Evolutionary conservation across 2,888 invertebrate species (phyloP).

Genomic region (Tetragnatha montana): DNA sequence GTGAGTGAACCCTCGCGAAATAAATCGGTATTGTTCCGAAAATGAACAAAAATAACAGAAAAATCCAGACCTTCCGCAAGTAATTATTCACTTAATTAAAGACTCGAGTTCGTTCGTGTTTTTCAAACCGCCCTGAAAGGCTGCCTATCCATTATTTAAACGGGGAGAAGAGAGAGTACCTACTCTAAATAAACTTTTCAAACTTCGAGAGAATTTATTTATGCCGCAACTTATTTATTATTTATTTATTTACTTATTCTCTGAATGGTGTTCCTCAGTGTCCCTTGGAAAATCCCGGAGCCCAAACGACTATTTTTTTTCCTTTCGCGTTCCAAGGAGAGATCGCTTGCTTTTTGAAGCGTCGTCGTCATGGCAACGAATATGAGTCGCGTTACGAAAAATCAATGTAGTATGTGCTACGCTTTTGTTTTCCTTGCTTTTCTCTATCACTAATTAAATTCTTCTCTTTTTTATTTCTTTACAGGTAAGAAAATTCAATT

Average conservation of each 20-base stretch:
- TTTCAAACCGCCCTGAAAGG: constrained; percentile 15
- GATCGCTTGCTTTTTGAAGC: constrained; percentile 17
- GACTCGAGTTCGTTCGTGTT: constrained; percentile 3
- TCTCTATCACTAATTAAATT: constrained; percentile 68
- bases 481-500: constrained; percentile 64
- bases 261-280: neutral
- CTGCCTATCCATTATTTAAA: constrained; percentile 12
- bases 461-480: constrained; percentile 46
- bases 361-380: constrained; percentile 50
- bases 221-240: neutral
- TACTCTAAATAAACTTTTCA: constrained; percentile 14
- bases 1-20: neutral
- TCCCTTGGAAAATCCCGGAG: neutral
- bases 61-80: neutral
- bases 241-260: neutral
- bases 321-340: neutral
- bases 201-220: neutral
- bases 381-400: constrained; percentile 40
- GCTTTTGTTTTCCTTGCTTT: constrained; percentile 67
- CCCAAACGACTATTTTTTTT: constrained; percentile 21
- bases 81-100: constrained; percentile 58
- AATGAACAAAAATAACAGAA: neutral
- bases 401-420: constrained; percentile 63
- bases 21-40: constrained; percentile 26
- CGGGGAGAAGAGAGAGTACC: neutral